Evolutionary conservation across 1,140 invertebrate species (phyloP).

Genomic region (Steinernema khuongi): DNA sequence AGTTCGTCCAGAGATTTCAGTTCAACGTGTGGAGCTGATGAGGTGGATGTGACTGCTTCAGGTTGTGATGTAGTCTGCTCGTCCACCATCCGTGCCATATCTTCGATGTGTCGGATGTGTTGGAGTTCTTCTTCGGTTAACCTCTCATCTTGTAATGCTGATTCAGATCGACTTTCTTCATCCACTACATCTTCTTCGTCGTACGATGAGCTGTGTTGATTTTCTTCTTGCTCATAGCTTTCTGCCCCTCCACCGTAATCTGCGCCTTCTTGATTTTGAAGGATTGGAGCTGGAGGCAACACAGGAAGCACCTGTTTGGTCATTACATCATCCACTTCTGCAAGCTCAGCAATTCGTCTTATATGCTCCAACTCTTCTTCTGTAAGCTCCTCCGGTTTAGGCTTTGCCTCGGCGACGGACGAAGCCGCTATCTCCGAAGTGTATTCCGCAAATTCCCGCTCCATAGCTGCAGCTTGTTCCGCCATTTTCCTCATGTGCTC

Average conservation of each 20-base stretch:
- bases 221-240: neutral
- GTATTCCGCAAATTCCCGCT: neutral
- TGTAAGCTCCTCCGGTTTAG: conserved; percentile 11
- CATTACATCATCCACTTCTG: no score
- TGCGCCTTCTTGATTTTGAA: neutral
- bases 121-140: conserved; percentile 21
- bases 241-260: neutral
- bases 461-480: neutral
- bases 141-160: neutral
- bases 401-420: neutral
- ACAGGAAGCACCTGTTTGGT: neutral
- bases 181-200: neutral
- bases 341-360: conserved; percentile 20
- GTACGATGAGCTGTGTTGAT: neutral
- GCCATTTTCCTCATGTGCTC: conserved; percentile 15
- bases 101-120: conserved; percentile 16
- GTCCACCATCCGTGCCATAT: neutral
- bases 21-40: neutral
- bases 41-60: neutral
- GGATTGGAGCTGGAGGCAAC: neutral
- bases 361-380: conserved; percentile 27
- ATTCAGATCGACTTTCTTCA: neutral
- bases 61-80: neutral
- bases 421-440: neutral
- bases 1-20: neutral